Evolutionary conservation across 2,888 invertebrate genomes (phyloP).

Genomic region (Myopa tessellatipennis): DNA sequence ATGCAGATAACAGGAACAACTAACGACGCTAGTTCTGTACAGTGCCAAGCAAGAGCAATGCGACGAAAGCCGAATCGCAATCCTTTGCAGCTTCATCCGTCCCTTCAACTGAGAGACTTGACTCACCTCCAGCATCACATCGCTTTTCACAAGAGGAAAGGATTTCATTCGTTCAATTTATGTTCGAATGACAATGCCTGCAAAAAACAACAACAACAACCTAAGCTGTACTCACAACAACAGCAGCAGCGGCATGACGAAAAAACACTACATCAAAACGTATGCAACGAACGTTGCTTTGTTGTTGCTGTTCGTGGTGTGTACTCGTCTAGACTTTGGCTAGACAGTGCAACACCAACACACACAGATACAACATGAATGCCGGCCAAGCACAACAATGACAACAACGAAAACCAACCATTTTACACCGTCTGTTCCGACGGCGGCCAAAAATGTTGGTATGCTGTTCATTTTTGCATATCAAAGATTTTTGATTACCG

Average conservation of each 20-base stretch:
- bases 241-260: conserved; percentile 15
- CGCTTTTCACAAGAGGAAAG: conserved; percentile 28
- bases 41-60: not conserved
- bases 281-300: conserved; percentile 11
- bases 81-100: conserved; percentile 7
- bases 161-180: conserved; percentile 34
- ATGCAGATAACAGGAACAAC: not conserved
- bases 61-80: not conserved
- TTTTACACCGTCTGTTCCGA: conserved; percentile 17
- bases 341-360: conserved; percentile 66
- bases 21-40: not conserved
- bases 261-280: conserved; percentile 25
- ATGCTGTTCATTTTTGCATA: conserved; percentile 20
- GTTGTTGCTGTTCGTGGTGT: conserved; percentile 46
- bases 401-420: conserved; percentile 45
- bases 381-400: conserved; percentile 48
- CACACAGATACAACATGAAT: conserved; percentile 40
- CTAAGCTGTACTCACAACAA: conserved; percentile 24
- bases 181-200: conserved; percentile 27
- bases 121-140: conserved; percentile 6
- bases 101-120: conserved; percentile 1
- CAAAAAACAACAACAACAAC: conserved; percentile 29
- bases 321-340: conserved; percentile 65
- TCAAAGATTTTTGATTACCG: conserved; percentile 30
- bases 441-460: conserved; percentile 18